Evolutionary conservation across 2,113 vertebrate species (phyloP).

Genomic region (Chroicocephalus ridibundus): DNA sequence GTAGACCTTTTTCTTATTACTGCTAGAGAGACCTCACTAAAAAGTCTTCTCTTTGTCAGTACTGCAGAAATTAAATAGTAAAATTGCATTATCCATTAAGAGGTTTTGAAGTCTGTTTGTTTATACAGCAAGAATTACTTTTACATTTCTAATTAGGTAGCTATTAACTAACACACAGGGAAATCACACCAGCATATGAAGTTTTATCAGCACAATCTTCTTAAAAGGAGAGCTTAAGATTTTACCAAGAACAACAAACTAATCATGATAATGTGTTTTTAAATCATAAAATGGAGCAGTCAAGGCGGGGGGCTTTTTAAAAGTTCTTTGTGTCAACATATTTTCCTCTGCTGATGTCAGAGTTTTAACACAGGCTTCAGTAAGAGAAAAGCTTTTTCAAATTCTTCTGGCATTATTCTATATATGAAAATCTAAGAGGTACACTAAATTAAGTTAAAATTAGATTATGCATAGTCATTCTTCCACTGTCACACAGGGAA

Average conservation of each 20-base stretch:
- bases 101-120: not conserved
- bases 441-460: not conserved
- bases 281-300: not conserved
- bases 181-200: not conserved
- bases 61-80: not conserved
- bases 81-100: not conserved
- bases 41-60: not conserved
- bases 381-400: not conserved
- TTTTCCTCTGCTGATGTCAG: not conserved
- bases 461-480: conserved; percentile 9
- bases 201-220: not conserved
- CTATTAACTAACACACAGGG: conserved; percentile 17
- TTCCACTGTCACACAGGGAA: not conserved
- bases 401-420: not conserved
- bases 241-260: conserved; percentile 13
- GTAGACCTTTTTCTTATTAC: not conserved
- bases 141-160: conserved; percentile 32
- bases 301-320: not conserved
- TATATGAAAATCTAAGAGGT: not conserved
- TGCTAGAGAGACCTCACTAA: not conserved
- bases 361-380: not conserved
- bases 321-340: not conserved
- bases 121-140: conserved; percentile 29
- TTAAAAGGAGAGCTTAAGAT: not conserved
- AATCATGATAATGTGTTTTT: not conserved